Evolutionary conservation across 2,888 invertebrate species (phyloP).

Genomic region (Eudemis profundana): DNA sequence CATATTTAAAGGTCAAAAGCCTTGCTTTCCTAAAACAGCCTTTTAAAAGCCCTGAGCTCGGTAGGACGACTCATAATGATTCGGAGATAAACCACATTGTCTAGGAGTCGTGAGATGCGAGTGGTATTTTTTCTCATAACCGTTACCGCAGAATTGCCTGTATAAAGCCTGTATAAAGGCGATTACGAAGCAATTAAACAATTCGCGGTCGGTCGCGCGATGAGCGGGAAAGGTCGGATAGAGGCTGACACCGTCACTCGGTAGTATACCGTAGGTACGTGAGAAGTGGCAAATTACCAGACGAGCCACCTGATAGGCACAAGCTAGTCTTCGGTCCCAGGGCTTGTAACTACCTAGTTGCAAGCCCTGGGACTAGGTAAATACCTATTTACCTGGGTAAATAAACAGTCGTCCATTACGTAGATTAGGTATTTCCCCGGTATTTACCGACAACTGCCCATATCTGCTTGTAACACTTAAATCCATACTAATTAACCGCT

Average conservation of each 20-base stretch:
- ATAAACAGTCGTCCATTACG: too few species aligned
- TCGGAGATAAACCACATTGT: constrained; percentile 31
- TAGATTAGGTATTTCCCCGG: too few species aligned
- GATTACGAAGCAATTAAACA: constrained; percentile 30
- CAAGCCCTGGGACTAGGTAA: too few species aligned
- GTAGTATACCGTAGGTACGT: too few species aligned
- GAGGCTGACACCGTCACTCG: constrained; percentile 1
- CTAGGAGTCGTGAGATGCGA: constrained; percentile 28
- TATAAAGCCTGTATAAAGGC: constrained; percentile 14
- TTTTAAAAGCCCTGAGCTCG: constrained; percentile 11
- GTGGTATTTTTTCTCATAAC: constrained; percentile 22
- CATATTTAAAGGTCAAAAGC: background rate
- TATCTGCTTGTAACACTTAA: too few species aligned
- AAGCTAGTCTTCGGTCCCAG: too few species aligned
- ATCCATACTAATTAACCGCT: too few species aligned
- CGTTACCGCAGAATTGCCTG: constrained; percentile 26
- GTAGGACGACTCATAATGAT: constrained; percentile 13
- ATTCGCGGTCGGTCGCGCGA: constrained; percentile 21
- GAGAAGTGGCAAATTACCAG: too few species aligned
- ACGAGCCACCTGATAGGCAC: too few species aligned
- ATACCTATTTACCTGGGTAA: too few species aligned
- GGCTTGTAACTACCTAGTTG: too few species aligned
- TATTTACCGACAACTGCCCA: too few species aligned
- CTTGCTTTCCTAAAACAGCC: background rate
- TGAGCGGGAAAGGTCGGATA: constrained; percentile 25